These are phyloP conservation scores for Onychorhynchus coronatus DNA, from an alignment of 2,113 vertebrate genomes.

Conservation along the genomic window DNA sequence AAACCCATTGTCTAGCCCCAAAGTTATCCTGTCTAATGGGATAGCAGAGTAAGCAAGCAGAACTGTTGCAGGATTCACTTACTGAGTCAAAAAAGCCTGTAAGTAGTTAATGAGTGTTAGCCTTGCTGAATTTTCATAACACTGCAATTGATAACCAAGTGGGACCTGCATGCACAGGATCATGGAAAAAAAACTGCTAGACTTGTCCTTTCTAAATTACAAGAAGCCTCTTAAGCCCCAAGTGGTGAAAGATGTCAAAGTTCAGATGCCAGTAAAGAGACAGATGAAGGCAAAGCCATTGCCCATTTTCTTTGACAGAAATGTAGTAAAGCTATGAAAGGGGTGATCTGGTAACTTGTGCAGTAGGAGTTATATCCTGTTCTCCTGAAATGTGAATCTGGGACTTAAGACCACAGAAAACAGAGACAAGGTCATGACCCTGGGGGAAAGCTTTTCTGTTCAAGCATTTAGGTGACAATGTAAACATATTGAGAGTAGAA, in stretches of 20 bases:
- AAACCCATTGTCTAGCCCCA: background rate
- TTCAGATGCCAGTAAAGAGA: background rate
- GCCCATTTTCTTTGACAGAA: background rate
- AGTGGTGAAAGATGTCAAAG: slow-evolving; percentile 8
- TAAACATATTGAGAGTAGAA: background rate
- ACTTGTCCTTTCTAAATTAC: background rate
- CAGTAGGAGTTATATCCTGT: background rate
- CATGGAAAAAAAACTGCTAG: background rate
- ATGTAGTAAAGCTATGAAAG: background rate
- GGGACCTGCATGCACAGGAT: background rate
- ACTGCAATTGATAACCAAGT: slow-evolving; percentile 14
- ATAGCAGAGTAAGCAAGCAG: background rate
- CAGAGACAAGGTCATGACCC: background rate
- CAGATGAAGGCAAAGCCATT: background rate
- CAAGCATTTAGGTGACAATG: background rate
- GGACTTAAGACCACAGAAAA: background rate
- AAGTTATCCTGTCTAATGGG: background rate
- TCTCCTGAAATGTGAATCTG: background rate
- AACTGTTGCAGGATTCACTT: slow-evolving; percentile 42
- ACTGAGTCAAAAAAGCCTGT: background rate
- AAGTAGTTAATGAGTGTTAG: slow-evolving; percentile 7
- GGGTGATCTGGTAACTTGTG: background rate
- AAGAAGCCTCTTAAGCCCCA: background rate
- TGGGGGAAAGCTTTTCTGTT: background rate
- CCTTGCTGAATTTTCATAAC: background rate